A percentile compares a stretch with the other conserved stretches of the same genome.
Conservation (phyloP, 2,888 invertebrate genomes). For the Macaria liturata region DNA sequence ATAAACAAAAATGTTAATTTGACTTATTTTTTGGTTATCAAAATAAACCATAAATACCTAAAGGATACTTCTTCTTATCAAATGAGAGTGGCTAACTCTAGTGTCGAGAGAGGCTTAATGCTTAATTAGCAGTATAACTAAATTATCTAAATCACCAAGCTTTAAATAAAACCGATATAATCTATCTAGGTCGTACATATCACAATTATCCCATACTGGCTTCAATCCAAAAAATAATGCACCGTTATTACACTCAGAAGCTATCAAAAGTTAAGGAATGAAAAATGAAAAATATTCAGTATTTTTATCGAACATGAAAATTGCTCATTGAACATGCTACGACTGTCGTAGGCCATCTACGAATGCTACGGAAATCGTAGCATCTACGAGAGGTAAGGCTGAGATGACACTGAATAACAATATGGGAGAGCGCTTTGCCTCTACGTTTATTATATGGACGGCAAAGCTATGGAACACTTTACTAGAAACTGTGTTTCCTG, state of each 20-base stretch:
- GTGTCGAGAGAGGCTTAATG: too few species aligned
- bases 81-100: too few species aligned
- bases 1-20: too few species aligned
- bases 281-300: constrained; percentile 4
- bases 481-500: too few species aligned
- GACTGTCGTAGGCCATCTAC: constrained; percentile 17
- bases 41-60: too few species aligned
- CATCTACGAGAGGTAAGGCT: constrained; percentile 2
- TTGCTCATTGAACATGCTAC: constrained; percentile 14
- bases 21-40: too few species aligned
- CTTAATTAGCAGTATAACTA: neutral
- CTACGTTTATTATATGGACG: too few species aligned
- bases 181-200: constrained; percentile 13
- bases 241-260: constrained; percentile 11
- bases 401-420: neutral
- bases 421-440: too few species aligned
- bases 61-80: too few species aligned
- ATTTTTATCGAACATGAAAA: constrained; percentile 16
- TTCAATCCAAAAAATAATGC: constrained; percentile 15
- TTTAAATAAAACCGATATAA: constrained; percentile 17
- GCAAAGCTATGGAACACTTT: too few species aligned
- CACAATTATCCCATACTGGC: constrained; percentile 19
- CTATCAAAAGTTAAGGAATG: neutral
- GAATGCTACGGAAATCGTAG: constrained; percentile 31
- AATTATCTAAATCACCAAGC: constrained; percentile 1